Conservation (phyloP, 1,140 invertebrate species). For the Megalonaias nervosa region DNA sequence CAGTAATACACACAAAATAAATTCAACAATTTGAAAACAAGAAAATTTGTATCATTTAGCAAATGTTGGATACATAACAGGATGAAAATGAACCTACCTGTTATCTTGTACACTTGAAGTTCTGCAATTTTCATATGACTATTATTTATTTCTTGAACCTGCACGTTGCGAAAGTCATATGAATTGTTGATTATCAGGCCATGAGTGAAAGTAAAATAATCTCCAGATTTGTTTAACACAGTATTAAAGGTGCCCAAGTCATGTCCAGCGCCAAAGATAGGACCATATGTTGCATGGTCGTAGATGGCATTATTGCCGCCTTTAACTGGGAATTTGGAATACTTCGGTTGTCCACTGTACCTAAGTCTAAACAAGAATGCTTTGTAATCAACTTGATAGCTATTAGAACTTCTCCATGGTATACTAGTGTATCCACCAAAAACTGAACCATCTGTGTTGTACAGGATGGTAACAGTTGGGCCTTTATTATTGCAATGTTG, state of each 20-base stretch:
- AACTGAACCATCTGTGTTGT: slow-evolving; percentile 34
- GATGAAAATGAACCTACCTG: neutral
- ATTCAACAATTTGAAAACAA: too few relatives aligned
- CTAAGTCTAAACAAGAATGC: slow-evolving; percentile 20
- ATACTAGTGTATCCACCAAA: slow-evolving; percentile 38
- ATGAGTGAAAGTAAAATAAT: slow-evolving; percentile 4
- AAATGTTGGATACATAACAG: too few relatives aligned
- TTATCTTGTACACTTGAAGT: slow-evolving; percentile 29
- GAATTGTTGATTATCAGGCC: neutral
- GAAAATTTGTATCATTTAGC: too few relatives aligned
- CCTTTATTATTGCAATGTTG: slow-evolving; percentile 36
- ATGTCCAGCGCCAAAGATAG: slow-evolving; percentile 1
- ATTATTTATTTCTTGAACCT: neutral
- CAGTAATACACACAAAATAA: too few relatives aligned
- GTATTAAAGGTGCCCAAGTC: slow-evolving; percentile 9
- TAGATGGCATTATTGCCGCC: neutral
- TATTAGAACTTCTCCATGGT: slow-evolving; percentile 15
- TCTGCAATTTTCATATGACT: slow-evolving; percentile 12
- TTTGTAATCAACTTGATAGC: slow-evolving; percentile 9
- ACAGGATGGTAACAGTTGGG: slow-evolving; percentile 36
- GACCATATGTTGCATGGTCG: neutral
- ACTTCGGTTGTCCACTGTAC: too few relatives aligned
- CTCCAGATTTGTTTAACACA: neutral
- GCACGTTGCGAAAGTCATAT: slow-evolving; percentile 14
- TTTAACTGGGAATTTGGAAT: neutral